Evolutionary conservation across 2,113 vertebrate species (phyloP), one percentile per base, ranked within the genome.

Genomic region (Eclectus roratus): DNA sequence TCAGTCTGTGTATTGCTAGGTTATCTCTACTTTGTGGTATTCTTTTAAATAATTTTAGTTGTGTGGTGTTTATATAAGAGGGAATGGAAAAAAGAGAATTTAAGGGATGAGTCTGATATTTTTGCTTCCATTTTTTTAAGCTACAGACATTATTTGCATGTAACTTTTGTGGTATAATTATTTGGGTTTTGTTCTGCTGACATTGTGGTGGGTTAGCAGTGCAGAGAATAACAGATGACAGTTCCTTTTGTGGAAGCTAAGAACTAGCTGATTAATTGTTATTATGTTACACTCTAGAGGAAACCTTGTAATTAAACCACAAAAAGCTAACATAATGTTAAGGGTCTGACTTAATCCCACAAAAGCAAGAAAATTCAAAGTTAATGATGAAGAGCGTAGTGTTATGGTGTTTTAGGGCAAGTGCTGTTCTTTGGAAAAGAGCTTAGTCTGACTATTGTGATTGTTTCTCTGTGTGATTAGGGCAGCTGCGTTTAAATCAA

Each of bases 301-400:
- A 94, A 97, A 89, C 37, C 47, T 90, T 92, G 63, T 89, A 97
- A 96, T 97, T 97, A 97, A 97, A 87, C 65, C 85, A 95, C 90
- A 92, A 91, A 96, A 96, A 93, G 71, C 39, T 83, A 96, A 94
- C 94, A 68, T 94, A 96, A 94, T 92, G 84, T 79, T 80, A 91
- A 92, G 69, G 49, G 72, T 96, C 88, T 97, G 91, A 94, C 49
- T 95, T 96, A 96, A 91, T 94, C 79, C 80, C 88, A 93, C 46
- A 0, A 96, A 97, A 93, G 65, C 91, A 94, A 93, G 78, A 80
- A 91, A 95, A 96, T 95, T 84, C 39, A 37, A 91, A 97, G 88
- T 88, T 92, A 95, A 77, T 1, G 47, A 91, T 88, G 91, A 83
- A 89, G 47, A 85, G n/a, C 17, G 1, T 39, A 46, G 33, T 81